Base-by-base conservation (phyloP, 2,888 invertebrate genomes). In the Pristionchus mayeri region DNA sequence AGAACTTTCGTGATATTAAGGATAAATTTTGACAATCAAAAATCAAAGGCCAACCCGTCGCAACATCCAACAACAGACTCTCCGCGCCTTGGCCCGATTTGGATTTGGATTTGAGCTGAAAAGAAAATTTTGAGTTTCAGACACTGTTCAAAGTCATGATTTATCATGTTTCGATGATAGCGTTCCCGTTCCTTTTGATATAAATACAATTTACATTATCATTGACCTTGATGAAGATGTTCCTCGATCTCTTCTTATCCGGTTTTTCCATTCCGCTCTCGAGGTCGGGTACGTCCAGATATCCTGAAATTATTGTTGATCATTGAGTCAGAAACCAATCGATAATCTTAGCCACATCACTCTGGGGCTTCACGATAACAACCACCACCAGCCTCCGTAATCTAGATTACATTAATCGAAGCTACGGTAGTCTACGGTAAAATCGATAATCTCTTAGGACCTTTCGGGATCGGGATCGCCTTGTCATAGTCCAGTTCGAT, bases 221-320 rank as follows among this genome's bases (percentile, higher is more conserved):
- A 37, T 9, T 57, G 0, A 81, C 81, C 81, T 81, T 81, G 13
- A 48, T 44, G 24, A 81, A 81, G 27, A 81, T 81, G 18, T 81
- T 81, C 82, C 88, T 87, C 75, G 85, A 86, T 57, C 88, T 87
- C 83, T 87, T 88, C 52, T 83, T 81, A 85, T 85, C 79, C 40
- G 81, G 71, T 3, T 87, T 60, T n/a, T 78, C 52, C 84, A 63
- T 63, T 81, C 87, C 82, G 37, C 84, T 67, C 84, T 88, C 67
- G 84, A 88, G 67, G 85, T 93, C 92, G 48, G 93, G 93, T 30
- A 93, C 90, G 84, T 93, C 93, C 84, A 93, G 90, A 4, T 81
- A 81, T 2, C 81, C 81, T 81, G 63, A 37, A 60, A 7, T 24
- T 50, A 24, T 3, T 48, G n/a, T 34, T 71, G 0, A 44, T 34